Evolutionary conservation across 2,888 invertebrate genomes (phyloP).

Genomic region (Drosophila tanythrix): DNA sequence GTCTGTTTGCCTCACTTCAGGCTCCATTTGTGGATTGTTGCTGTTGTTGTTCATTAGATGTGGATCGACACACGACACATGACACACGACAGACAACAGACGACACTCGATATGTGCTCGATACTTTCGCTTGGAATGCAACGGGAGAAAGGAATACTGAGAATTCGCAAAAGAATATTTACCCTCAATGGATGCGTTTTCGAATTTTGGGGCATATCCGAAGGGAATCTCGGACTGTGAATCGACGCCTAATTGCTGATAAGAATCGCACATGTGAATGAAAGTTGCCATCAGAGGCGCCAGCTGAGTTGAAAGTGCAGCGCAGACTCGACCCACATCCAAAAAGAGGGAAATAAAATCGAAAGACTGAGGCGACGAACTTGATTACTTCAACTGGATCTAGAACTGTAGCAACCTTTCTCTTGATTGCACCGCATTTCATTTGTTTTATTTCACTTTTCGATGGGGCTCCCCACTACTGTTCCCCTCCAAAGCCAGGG

Average conservation of each 20-base stretch:
- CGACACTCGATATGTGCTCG: constrained; percentile 3
- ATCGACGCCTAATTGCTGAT: constrained; percentile 63
- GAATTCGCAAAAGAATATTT: constrained; percentile 30
- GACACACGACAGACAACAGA: constrained; percentile 12
- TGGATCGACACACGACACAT: constrained; percentile 18
- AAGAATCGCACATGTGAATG: constrained; percentile 56
- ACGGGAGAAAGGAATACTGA: constrained; percentile 56
- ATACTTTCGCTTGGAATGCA: constrained; percentile 68
- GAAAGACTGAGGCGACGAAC: constrained; percentile 47
- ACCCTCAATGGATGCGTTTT: constrained; percentile 34
- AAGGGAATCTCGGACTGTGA: constrained; percentile 34
- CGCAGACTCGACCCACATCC: constrained; percentile 48
- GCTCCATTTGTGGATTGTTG: constrained; percentile 31
- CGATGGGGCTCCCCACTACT: constrained; percentile 9
- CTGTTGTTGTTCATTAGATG: constrained; percentile 54
- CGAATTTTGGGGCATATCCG: constrained; percentile 9
- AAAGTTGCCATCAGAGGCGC: constrained; percentile 40
- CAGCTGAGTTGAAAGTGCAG: constrained; percentile 58
- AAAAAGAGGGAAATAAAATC: constrained; percentile 15
- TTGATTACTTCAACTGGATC: constrained; percentile 31
- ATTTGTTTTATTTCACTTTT: constrained; percentile 73
- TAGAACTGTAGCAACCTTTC: constrained; percentile 52
- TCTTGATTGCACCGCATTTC: constrained; percentile 53
- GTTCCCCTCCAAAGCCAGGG: constrained; percentile 30
- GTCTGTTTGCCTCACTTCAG: constrained; percentile 38